Percentiles rank a stretch among this genome's conserved stretches.
phyloP scores from a whole-genome alignment of 2,113 vertebrate species.

The Eleginops maclovinus region DNA sequence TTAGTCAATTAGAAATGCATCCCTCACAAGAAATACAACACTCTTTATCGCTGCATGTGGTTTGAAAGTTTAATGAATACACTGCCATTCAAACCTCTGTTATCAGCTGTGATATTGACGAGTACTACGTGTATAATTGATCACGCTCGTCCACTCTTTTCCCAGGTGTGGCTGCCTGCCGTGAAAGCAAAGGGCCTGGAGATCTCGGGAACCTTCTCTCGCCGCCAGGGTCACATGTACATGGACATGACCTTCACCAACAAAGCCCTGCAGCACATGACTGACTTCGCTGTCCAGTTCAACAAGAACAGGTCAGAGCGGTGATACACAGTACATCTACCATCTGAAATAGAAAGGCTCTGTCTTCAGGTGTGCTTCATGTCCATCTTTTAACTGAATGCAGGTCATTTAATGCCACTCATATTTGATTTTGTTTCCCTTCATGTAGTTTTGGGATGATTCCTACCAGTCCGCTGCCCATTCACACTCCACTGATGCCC shows the following conservation, averaged over 20 bases:
- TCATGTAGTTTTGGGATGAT: conserved; percentile 92
- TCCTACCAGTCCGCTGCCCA: conserved; percentile 92
- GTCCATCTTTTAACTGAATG: not conserved
- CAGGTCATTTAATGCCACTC: not conserved
- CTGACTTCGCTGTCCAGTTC: conserved; percentile 98
- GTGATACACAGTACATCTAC: not conserved
- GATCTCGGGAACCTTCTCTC: conserved; percentile 96
- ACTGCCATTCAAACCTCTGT: too few species aligned
- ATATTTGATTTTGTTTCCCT: not conserved
- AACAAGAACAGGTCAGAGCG: conserved; percentile 96
- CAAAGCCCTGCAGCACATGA: conserved; percentile 99
- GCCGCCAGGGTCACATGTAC: conserved; percentile 97
- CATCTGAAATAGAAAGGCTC: too few species aligned
- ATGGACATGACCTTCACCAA: conserved; percentile 99
- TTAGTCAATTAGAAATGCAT: not conserved
- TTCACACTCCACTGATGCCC: conserved; percentile 98
- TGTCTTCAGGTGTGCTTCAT: not conserved
- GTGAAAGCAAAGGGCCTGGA: conserved; percentile 98
- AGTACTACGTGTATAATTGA: not conserved
- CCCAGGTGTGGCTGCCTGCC: conserved; percentile 95
- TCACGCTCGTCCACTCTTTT: not conserved
- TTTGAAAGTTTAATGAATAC: too few species aligned
- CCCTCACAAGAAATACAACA: not conserved
- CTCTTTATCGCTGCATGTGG: too few species aligned
- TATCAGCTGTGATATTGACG: too few species aligned